Conservation (phyloP, 2,797 vertebrate species). For the Sebastes goodei region DNA sequence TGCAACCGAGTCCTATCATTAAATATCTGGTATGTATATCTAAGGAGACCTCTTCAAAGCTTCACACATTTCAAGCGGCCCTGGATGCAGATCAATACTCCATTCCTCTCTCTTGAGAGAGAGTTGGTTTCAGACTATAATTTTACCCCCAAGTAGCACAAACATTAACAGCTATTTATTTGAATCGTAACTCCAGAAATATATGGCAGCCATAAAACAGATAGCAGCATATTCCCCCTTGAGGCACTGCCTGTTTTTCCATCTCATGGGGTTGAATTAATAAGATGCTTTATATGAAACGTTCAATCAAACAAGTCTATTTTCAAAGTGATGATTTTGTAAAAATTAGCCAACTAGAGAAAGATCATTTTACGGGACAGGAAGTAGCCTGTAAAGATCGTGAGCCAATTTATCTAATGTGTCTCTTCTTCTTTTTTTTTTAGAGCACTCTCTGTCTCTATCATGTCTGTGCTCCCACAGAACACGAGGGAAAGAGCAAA, state of each 20-base stretch:
- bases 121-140: slow-evolving; percentile 48
- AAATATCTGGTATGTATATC: slow-evolving; percentile 28
- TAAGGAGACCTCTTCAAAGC: slow-evolving; percentile 26
- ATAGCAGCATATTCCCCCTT: slow-evolving; percentile 41
- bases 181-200: slow-evolving; percentile 54
- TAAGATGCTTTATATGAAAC: slow-evolving; percentile 50
- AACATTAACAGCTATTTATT: slow-evolving; percentile 62
- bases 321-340: slow-evolving; percentile 60
- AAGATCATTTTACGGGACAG: slow-evolving; percentile 41
- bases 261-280: slow-evolving; percentile 63
- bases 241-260: slow-evolving; percentile 47
- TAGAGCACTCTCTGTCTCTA: neutral
- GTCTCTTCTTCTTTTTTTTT: neutral
- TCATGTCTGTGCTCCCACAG: slow-evolving; percentile 24
- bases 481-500: slow-evolving; percentile 43
- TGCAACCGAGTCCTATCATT: slow-evolving; percentile 7
- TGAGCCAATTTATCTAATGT: slow-evolving; percentile 48
- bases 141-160: slow-evolving; percentile 52
- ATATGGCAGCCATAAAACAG: slow-evolving; percentile 61
- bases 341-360: slow-evolving; percentile 46
- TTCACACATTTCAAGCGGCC: slow-evolving; percentile 41
- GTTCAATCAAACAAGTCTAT: slow-evolving; percentile 61
- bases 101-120: slow-evolving; percentile 30
- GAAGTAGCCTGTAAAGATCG: slow-evolving; percentile 40
- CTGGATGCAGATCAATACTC: slow-evolving; percentile 62